A percentile compares a stretch with the other conserved stretches of the same genome.
phyloP scores from a whole-genome alignment of 2,797 vertebrate species.

The Falco concolor region DNA sequence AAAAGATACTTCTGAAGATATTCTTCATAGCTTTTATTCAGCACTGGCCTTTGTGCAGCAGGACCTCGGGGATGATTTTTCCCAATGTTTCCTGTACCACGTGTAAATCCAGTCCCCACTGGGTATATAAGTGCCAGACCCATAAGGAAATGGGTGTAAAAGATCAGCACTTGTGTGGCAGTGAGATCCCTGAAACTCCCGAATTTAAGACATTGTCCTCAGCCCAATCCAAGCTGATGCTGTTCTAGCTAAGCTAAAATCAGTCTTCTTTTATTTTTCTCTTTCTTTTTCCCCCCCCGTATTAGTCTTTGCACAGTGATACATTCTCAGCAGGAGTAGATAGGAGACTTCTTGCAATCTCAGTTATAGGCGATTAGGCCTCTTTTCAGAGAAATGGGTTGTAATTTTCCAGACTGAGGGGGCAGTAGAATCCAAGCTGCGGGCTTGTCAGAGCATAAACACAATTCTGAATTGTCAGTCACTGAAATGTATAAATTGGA shows the following conservation, averaged over 20 bases:
- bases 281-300: not conserved
- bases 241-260: not conserved
- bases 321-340: not conserved
- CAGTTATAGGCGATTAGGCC: not conserved
- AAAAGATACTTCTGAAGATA: not conserved
- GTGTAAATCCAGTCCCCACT: not conserved
- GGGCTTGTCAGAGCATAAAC: not conserved
- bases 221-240: not conserved
- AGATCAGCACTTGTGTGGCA: not conserved
- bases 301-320: not conserved
- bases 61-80: not conserved
- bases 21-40: not conserved
- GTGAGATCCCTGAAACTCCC: not conserved
- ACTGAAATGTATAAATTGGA: not conserved
- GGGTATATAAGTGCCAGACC: not conserved
- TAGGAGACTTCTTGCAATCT: not conserved
- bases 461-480: not conserved
- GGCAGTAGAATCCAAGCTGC: not conserved
- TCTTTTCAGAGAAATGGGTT: not conserved
- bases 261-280: not conserved
- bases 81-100: not conserved
- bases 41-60: not conserved
- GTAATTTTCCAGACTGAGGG: not conserved
- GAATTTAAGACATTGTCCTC: not conserved
- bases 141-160: not conserved